Conservation (phyloP, 2,888 invertebrate species). For the Caenorhabditis virilis region DNA sequence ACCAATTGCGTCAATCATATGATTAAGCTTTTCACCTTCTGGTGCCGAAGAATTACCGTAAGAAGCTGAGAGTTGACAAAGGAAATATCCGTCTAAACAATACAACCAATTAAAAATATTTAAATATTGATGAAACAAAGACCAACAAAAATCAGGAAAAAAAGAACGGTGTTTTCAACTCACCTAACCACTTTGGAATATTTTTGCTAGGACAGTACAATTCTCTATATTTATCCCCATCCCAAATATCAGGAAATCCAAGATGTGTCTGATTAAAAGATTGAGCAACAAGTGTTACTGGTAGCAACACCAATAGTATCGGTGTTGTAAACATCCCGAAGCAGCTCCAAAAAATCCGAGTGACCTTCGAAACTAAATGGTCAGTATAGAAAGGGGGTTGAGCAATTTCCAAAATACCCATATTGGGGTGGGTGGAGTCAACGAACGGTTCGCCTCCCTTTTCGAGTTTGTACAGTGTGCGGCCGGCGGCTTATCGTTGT, state of each 20-base stretch:
- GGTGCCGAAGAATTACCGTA: constrained; percentile 65
- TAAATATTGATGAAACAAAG: not conserved
- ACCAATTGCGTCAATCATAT: constrained; percentile 68
- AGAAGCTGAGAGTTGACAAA: constrained; percentile 67
- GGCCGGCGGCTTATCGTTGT: too few relatives aligned
- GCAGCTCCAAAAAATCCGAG: too few relatives aligned
- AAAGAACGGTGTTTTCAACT: too few relatives aligned
- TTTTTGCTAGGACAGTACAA: constrained; percentile 66
- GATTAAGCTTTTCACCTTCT: constrained; percentile 63
- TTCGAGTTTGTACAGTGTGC: too few relatives aligned
- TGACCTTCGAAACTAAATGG: too few relatives aligned
- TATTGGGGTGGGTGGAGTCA: too few relatives aligned
- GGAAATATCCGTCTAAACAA: constrained; percentile 66
- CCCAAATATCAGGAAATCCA: constrained; percentile 67
- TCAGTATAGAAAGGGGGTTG: too few relatives aligned
- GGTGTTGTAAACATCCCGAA: too few relatives aligned
- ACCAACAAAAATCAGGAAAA: not conserved
- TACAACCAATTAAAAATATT: not conserved
- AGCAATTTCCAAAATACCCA: too few relatives aligned
- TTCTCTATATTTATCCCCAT: constrained; percentile 67
- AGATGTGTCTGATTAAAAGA: constrained; percentile 50
- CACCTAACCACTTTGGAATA: constrained; percentile 65
- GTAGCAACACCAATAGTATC: too few relatives aligned
- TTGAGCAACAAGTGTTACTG: constrained; percentile 14
- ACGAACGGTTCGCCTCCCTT: too few relatives aligned